These are phyloP conservation scores for Dendrophyllia cribrosa DNA, from an alignment of 64 coral and sea anemone species.

Conservation along the genomic window DNA sequence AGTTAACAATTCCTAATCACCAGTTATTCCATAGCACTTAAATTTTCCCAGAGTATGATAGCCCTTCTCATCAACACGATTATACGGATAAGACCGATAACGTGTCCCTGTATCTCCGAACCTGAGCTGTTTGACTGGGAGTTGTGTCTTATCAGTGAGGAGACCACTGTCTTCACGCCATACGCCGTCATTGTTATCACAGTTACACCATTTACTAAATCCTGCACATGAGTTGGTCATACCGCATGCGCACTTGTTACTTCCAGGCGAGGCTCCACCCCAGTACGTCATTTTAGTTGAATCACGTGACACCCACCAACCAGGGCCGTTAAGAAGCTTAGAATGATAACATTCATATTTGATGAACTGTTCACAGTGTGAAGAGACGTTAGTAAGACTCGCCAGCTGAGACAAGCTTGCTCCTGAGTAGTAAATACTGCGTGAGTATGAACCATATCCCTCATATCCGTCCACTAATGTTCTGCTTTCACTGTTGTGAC, in stretches of 20 bases:
- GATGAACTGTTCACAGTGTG: slow-evolving; percentile 26
- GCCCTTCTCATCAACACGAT: not conserved
- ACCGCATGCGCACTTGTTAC: slow-evolving; percentile 21
- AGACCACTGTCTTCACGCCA: slow-evolving; percentile 40
- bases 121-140: slow-evolving; percentile 23
- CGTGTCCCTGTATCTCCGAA: not conserved
- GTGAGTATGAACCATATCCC: not conserved
- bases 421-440: not conserved
- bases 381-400: not conserved
- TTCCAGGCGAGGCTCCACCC: slow-evolving; percentile 13
- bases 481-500: slow-evolving; percentile 35
- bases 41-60: slow-evolving; percentile 20
- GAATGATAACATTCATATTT: not conserved
- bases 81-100: too few species aligned
- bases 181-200: not conserved
- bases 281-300: not conserved
- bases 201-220: not conserved
- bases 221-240: slow-evolving; percentile 14
- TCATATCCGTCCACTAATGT: not conserved
- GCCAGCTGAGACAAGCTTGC: not conserved
- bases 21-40: not conserved
- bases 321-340: not conserved
- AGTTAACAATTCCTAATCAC: too few species aligned
- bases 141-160: slow-evolving; percentile 6
- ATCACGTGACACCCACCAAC: slow-evolving; percentile 22